Percentiles rank a stretch among this genome's conserved stretches.
Conservation (phyloP, 2,888 invertebrate species). For the Arge pagana region DNA sequence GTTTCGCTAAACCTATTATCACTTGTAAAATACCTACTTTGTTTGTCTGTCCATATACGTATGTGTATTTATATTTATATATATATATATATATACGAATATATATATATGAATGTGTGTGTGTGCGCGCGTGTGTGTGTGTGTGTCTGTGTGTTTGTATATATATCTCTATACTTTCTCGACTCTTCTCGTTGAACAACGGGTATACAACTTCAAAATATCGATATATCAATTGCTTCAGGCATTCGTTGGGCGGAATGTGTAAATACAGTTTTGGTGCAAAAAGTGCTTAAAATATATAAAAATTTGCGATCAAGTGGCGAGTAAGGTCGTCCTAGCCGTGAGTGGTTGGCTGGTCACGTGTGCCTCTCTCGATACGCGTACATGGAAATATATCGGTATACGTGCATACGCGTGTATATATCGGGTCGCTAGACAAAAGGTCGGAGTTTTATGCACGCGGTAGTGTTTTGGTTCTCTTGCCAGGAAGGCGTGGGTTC, state of each 20-base stretch:
- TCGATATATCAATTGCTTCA: conserved; percentile 15
- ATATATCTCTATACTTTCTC: neutral
- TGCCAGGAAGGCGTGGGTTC: too few species aligned
- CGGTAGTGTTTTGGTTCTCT: too few species aligned
- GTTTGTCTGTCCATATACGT: neutral
- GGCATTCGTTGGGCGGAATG: conserved; percentile 20
- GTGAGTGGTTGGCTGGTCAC: neutral
- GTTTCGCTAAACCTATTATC: conserved; percentile 12
- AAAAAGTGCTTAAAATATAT: conserved; percentile 21
- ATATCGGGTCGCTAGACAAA: too few species aligned
- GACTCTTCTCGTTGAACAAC: conserved; percentile 3
- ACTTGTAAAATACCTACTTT: conserved; percentile 17
- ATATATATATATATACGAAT: conserved; percentile 5
- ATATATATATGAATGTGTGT: neutral
- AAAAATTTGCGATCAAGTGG: conserved; percentile 13
- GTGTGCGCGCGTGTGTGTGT: neutral
- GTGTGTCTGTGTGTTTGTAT: neutral
- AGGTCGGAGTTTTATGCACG: too few species aligned
- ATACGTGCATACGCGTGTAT: neutral
- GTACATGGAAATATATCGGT: neutral
- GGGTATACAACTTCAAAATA: conserved; percentile 13
- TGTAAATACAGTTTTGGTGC: conserved; percentile 15
- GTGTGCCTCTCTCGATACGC: neutral
- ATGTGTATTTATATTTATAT: neutral
- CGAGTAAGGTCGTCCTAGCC: neutral